A percentile compares a stretch with the other conserved stretches of the same genome.
Evolutionary conservation across 1,140 invertebrate species (phyloP).

Genomic region (Caerostris darwini): DNA sequence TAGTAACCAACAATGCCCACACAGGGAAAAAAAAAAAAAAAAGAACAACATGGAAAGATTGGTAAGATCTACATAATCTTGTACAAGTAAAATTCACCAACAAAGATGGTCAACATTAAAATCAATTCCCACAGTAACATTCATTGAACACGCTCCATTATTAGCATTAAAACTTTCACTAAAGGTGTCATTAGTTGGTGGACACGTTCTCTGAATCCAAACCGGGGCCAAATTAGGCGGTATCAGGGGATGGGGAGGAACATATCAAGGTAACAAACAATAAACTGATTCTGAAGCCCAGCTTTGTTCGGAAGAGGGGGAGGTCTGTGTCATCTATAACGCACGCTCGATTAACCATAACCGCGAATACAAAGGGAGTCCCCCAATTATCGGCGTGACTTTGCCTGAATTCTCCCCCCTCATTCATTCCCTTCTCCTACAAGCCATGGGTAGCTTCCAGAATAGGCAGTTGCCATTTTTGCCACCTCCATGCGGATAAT

Average conservation of each 20-base stretch:
- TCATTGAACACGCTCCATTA: background rate
- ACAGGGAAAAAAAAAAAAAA: no score
- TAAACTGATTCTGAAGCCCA: constrained; percentile 5
- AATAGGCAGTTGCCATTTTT: constrained; percentile 51
- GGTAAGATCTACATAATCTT: no score
- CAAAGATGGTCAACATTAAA: background rate
- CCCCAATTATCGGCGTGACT: constrained; percentile 36
- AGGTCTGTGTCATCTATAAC: constrained; percentile 62
- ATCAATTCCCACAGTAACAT: background rate
- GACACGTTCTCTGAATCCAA: background rate
- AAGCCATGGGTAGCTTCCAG: background rate
- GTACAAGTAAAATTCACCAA: background rate
- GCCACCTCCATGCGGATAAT: constrained; percentile 30
- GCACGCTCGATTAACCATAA: constrained; percentile 69
- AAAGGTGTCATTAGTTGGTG: background rate
- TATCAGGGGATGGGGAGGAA: background rate
- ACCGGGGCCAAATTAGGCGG: background rate
- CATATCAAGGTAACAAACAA: constrained; percentile 60
- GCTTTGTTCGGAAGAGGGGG: background rate
- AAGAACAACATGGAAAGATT: no score
- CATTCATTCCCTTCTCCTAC: background rate
- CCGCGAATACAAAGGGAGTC: constrained; percentile 65
- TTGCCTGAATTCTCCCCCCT: background rate
- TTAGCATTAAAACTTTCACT: constrained; percentile 4
- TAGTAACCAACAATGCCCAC: no score